Percentiles rank a stretch among this genome's conserved stretches.
These are phyloP conservation scores for Parnassius smintheus DNA, from an alignment of 2,888 invertebrate genomes.

Conservation along the genomic window DNA sequence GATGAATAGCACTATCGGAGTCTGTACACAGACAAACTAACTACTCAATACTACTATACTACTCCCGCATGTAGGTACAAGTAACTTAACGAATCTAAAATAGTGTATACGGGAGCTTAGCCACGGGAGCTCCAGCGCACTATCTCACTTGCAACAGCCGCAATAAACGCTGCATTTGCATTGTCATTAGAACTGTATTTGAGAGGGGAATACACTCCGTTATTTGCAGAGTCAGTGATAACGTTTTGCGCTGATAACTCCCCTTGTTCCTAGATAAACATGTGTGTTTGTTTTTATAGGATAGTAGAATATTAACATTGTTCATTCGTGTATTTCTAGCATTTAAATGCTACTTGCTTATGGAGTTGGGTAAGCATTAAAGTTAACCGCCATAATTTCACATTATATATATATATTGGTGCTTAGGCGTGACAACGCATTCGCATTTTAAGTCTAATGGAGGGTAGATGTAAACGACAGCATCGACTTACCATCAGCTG, in stretches of 20 bases:
- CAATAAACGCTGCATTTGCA: constrained; percentile 47
- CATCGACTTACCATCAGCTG: no score
- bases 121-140: constrained; percentile 1
- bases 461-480: no score
- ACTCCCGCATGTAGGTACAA: background rate
- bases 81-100: constrained; percentile 16
- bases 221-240: constrained; percentile 18
- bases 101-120: background rate
- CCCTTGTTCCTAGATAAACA: constrained; percentile 18
- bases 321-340: no score
- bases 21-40: no score
- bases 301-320: no score
- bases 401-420: no score
- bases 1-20: no score
- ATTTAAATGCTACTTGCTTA: no score
- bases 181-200: constrained; percentile 40
- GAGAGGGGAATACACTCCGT: constrained; percentile 12
- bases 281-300: background rate
- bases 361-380: no score
- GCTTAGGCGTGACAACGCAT: no score
- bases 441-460: no score
- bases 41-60: background rate
- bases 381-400: no score
- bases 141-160: constrained; percentile 31
- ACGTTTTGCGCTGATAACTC: constrained; percentile 12